Percentiles rank a stretch among this genome's conserved stretches.
phyloP scores from a whole-genome alignment of 2,797 vertebrate species.

The Rhincodon typus region DNA sequence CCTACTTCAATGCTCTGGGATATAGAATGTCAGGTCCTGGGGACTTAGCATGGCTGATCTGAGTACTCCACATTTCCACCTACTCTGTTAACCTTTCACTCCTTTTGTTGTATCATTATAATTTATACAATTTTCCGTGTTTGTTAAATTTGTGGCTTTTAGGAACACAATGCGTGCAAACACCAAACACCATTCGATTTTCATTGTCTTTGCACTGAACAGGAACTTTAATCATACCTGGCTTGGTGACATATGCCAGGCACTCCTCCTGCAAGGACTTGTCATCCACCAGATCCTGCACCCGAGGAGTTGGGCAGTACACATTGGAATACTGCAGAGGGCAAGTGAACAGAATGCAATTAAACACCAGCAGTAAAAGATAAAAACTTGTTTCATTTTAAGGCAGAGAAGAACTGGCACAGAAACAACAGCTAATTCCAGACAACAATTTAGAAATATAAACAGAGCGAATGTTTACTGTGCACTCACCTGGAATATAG shows the following conservation, averaged over 20 bases:
- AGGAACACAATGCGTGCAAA: not conserved
- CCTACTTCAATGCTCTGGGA: too few species aligned
- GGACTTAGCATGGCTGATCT: too few species aligned
- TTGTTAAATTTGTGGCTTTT: too few species aligned
- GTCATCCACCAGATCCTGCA: constrained; percentile 89
- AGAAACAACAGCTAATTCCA: not conserved
- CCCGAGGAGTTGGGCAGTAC: constrained; percentile 90
- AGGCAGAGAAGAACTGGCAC: not conserved
- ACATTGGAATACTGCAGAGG: constrained; percentile 85
- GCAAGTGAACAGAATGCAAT: constrained; percentile 33
- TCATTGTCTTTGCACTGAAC: not conserved
- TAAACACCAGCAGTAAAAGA: not conserved
- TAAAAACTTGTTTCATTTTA: not conserved
- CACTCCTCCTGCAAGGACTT: constrained; percentile 93
- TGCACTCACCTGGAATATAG: constrained; percentile 84
- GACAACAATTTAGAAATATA: not conserved
- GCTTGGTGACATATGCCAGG: constrained; percentile 80
- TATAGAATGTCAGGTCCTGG: too few species aligned
- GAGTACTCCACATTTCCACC: too few species aligned
- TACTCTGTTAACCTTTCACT: too few species aligned
- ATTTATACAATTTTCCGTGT: too few species aligned
- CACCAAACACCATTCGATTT: not conserved
- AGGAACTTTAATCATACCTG: constrained; percentile 61
- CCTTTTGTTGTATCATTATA: too few species aligned
- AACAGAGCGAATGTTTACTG: not conserved